Percentiles rank a stretch among this genome's conserved stretches.
Conservation (phyloP, 2,797 vertebrate genomes). For the Stomatorhinus walkeri region DNA sequence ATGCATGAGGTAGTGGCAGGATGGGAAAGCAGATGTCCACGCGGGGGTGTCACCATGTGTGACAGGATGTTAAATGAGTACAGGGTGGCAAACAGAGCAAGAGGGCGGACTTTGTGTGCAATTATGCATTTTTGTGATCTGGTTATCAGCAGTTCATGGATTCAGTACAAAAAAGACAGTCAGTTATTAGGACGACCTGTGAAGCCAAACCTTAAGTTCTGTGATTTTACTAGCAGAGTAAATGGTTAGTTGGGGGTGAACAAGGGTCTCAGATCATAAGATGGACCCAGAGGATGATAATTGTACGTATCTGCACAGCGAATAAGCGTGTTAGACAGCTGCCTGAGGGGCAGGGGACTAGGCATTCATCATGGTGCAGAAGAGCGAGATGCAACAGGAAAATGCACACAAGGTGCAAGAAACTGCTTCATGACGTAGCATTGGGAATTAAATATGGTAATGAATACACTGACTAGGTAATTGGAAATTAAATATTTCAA, state of each 20-base stretch:
- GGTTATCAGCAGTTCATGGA: not conserved
- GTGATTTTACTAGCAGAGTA: not conserved
- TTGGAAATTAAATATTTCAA: not conserved
- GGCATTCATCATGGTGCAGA: not conserved
- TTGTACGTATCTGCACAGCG: not conserved
- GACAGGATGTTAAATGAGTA: not conserved
- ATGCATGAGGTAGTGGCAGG: not conserved
- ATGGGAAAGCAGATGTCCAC: not conserved
- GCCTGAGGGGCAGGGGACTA: not conserved
- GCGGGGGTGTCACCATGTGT: not conserved
- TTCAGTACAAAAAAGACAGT: not conserved
- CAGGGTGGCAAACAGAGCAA: not conserved
- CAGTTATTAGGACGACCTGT: not conserved
- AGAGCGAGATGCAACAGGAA: not conserved
- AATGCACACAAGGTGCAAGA: not conserved
- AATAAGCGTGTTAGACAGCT: not conserved
- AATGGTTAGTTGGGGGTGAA: not conserved
- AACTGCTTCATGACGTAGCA: not conserved
- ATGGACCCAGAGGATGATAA: not conserved
- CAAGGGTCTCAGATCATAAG: not conserved
- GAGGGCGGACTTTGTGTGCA: not conserved
- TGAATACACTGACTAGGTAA: not conserved
- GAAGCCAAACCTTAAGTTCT: not conserved
- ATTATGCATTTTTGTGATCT: not conserved
- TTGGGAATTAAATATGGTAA: not conserved